Evolutionary conservation across 2,113 vertebrate genomes (phyloP).

Genomic region (Sebastes schlegelii): DNA sequence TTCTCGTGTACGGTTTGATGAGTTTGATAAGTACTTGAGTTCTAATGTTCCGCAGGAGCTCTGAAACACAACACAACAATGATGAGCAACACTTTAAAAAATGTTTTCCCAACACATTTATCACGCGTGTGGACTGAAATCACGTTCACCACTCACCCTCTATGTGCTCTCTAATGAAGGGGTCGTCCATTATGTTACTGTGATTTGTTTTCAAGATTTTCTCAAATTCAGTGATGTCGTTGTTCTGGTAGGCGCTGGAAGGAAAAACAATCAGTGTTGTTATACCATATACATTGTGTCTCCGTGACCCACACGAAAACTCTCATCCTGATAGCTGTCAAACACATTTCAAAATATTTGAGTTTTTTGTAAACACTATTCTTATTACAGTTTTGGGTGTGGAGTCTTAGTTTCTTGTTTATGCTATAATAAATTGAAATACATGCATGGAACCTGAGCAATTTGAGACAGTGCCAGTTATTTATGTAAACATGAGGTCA

Average conservation of each 20-base stretch:
- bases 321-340: constrained; percentile 42
- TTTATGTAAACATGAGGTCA: constrained; percentile 16
- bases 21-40: constrained; percentile 99
- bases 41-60: constrained; percentile 98
- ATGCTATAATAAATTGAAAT: constrained; percentile 20
- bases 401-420: constrained; percentile 47
- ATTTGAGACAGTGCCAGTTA: constrained; percentile 18
- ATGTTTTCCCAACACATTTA: not conserved
- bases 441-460: constrained; percentile 11
- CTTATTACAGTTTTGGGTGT: constrained; percentile 46
- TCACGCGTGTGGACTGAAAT: constrained; percentile 4
- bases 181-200: constrained; percentile 99
- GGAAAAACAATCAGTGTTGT: constrained; percentile 55
- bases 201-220: constrained; percentile 99
- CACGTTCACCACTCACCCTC: constrained; percentile 88
- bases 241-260: constrained; percentile 99
- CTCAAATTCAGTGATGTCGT: constrained; percentile 99
- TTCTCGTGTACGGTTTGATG: constrained; percentile 99
- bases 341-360: constrained; percentile 46
- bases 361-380: constrained; percentile 63
- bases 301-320: constrained; percentile 23
- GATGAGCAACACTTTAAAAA: not conserved
- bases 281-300: constrained; percentile 55
- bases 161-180: constrained; percentile 99
- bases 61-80: constrained; percentile 83